Conservation (phyloP, 1,140 invertebrate species). For the Zaprionus ornatus region DNA sequence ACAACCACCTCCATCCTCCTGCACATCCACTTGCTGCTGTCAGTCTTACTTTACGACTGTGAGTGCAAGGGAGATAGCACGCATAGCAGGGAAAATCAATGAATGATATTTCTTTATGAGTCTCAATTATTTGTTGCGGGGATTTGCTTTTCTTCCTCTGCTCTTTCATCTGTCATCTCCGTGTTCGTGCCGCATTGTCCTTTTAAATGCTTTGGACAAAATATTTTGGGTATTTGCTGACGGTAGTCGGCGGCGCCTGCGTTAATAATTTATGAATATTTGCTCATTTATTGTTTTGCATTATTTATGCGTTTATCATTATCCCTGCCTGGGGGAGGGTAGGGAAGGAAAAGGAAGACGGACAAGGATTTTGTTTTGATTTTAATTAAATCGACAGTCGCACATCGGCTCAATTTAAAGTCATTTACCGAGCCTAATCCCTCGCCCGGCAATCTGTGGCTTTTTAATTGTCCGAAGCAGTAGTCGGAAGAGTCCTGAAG, state of each 20-base stretch:
- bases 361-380: slow-evolving; percentile 77
- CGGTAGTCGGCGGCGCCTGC: slow-evolving; percentile 34
- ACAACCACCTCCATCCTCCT: slow-evolving; percentile 21
- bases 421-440: slow-evolving; percentile 66
- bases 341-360: slow-evolving; percentile 21
- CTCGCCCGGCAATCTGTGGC: slow-evolving; percentile 11
- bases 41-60: not conserved
- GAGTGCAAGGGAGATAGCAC: not conserved
- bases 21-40: slow-evolving; percentile 65
- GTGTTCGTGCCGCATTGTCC: slow-evolving; percentile 76
- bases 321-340: slow-evolving; percentile 26
- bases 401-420: slow-evolving; percentile 73
- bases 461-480: slow-evolving; percentile 4
- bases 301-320: slow-evolving; percentile 80
- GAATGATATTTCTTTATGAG: slow-evolving; percentile 81
- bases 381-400: slow-evolving; percentile 78
- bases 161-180: slow-evolving; percentile 44
- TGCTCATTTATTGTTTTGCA: slow-evolving; percentile 81
- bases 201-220: slow-evolving; percentile 79
- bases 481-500: slow-evolving; percentile 2
- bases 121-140: slow-evolving; percentile 83
- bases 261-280: slow-evolving; percentile 82
- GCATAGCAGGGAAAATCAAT: slow-evolving; percentile 68
- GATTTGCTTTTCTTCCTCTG: slow-evolving; percentile 73
- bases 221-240: slow-evolving; percentile 73